Evolutionary conservation across 2,888 invertebrate genomes (phyloP), one percentile per base, ranked within the genome.

Genomic region (Mesoligia furuncula): DNA sequence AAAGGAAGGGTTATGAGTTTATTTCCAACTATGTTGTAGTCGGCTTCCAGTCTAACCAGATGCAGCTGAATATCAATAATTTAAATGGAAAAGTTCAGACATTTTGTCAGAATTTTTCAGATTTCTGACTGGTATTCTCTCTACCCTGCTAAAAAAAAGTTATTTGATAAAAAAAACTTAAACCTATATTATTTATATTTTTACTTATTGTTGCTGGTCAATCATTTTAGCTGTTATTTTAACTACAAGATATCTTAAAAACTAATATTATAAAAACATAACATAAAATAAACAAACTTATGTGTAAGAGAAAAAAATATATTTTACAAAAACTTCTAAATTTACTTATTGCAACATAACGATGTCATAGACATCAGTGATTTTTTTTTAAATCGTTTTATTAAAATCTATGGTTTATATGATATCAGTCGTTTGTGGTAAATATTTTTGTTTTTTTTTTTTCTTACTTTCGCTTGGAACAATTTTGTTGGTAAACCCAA

Each of bases 281-380:
- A 77, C 66, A 81, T 79, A 78, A 87, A 84, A 84, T 83, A 82
- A 81, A 80, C 70, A 76, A 85, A 84, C 83, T 79, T 83, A 85
- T 31, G 15, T 20, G 6, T 85, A 84, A 74, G 77, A 85, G 75
- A 85, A 88, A 90, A 57, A 89, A 90, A 90, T 83, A 91, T 93
- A 93, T 92, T 91, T 93, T 94, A 94, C 91, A 95, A 91, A 93
- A 93, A 83, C 73, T 75, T 86, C 87, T 91, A 88, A 88, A 86
- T 89, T 92, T 93, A 94, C 92, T 95, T 96, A 96, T 96, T 95
- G 96, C 96, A 95, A 95, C 94, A 81, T 85, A 80, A 87, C 93
- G 91, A 92, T 90, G 93, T 92, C 93, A 90, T 89, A 89, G 93
- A 94, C 94, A 93, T 90, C 92, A 89, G 68, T 75, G 75, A 31